A percentile compares a stretch with the other conserved stretches of the same genome.
Evolutionary conservation across 2,888 invertebrate species (phyloP).

Genomic region (Trachelus iudaicus): DNA sequence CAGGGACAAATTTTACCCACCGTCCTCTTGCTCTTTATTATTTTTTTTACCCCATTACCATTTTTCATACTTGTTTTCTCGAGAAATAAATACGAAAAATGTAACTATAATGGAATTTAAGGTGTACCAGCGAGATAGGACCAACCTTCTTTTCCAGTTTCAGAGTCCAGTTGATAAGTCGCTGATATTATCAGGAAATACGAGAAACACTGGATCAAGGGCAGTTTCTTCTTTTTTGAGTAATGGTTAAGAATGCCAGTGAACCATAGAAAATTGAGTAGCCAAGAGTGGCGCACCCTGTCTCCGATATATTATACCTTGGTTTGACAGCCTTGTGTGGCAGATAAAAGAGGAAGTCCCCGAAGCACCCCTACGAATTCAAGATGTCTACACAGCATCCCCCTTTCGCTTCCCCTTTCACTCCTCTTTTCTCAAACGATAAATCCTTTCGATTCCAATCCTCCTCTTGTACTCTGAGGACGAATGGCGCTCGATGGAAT

Average conservation of each 20-base stretch:
- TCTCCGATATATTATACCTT: neutral
- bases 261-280: neutral
- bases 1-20: neutral
- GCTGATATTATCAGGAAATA: neutral
- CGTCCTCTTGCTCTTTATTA: neutral
- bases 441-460: neutral
- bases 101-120: too few species aligned
- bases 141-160: neutral
- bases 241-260: neutral
- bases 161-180: neutral
- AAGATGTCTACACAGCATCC: neutral
- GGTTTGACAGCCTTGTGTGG: neutral
- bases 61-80: neutral
- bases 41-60: neutral
- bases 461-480: neutral
- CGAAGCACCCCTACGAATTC: neutral
- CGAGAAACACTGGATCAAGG: neutral
- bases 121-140: neutral
- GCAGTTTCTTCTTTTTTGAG: neutral
- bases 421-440: neutral
- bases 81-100: neutral
- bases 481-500: neutral
- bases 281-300: neutral
- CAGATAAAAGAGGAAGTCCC: neutral
- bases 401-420: neutral